These are phyloP conservation scores for Octodonta nipae DNA, from an alignment of 2,888 invertebrate genomes.

Conservation along the genomic window DNA sequence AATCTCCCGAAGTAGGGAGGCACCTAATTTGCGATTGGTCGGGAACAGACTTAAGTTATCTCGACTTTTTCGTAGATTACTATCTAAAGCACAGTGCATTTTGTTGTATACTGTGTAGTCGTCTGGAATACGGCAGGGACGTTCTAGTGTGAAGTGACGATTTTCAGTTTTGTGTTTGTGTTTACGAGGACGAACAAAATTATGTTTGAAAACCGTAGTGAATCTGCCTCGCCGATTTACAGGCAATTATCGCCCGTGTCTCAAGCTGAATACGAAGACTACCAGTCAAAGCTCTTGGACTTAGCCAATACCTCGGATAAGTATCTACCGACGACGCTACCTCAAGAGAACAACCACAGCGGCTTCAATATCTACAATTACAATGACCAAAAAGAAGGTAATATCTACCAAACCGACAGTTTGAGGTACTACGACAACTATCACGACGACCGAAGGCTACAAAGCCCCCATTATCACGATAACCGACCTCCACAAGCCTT, in stretches of 20 bases:
- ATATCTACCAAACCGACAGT: conserved; percentile 11
- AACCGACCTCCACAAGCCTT: conserved; percentile 14
- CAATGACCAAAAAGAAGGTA: conserved; percentile 6
- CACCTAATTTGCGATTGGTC: too few species aligned
- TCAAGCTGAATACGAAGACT: conserved; percentile 25
- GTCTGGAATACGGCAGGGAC: too few species aligned
- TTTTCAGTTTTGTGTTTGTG: too few species aligned
- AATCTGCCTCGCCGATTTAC: conserved; percentile 27
- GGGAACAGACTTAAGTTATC: too few species aligned
- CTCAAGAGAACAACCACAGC: conserved; percentile 11
- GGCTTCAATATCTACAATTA: conserved; percentile 5
- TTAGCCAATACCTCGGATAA: conserved; percentile 32
- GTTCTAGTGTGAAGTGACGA: too few species aligned
- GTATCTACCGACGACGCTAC: conserved; percentile 18
- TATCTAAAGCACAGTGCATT: too few species aligned
- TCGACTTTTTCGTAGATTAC: too few species aligned
- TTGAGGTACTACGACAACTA: conserved; percentile 19
- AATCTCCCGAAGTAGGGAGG: too few species aligned
- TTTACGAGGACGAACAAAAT: too few species aligned
- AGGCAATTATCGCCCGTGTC: conserved; percentile 23
- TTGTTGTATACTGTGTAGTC: too few species aligned
- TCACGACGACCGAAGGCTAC: conserved; percentile 8
- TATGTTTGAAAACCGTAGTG: conserved; percentile 31
- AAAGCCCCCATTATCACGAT: conserved; percentile 11
- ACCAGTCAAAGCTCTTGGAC: conserved; percentile 31